These are phyloP conservation scores for Pemphredon lugubris DNA, from an alignment of 2,888 invertebrate species.

Conservation along the genomic window DNA sequence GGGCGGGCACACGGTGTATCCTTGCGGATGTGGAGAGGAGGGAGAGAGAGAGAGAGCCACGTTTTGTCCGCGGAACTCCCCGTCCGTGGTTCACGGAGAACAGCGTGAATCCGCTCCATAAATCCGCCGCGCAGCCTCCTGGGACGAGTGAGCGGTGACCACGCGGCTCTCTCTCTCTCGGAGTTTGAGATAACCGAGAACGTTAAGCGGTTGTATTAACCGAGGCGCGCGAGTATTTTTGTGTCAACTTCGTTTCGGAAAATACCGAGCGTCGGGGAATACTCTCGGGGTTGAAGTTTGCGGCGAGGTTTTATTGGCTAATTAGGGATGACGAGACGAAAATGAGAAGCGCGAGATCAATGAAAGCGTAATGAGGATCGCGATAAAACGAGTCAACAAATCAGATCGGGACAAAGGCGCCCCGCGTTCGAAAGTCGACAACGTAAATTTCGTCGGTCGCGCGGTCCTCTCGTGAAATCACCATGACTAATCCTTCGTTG, in stretches of 20 bases:
- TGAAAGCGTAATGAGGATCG: background rate
- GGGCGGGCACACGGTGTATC: conserved; percentile 44
- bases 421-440: conserved; percentile 3
- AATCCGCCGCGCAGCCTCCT: conserved; percentile 47
- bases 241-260: background rate
- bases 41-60: no score
- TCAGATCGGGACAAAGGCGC: conserved; percentile 34
- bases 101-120: conserved; percentile 50
- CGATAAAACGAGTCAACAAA: background rate
- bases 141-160: conserved; percentile 41
- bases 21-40: conserved; percentile 15
- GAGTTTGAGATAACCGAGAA: conserved; percentile 52
- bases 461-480: conserved; percentile 53
- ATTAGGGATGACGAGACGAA: no score
- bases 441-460: conserved; percentile 36
- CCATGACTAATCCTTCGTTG: conserved; percentile 70
- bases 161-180: conserved; percentile 39
- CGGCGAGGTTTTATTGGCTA: no score
- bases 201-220: conserved; percentile 60
- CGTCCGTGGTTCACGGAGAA: conserved; percentile 43
- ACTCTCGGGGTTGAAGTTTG: no score
- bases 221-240: conserved; percentile 36
- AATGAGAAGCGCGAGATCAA: no score
- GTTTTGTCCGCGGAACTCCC: conserved; percentile 51
- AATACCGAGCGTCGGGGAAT: background rate